Evolutionary conservation across 2,888 invertebrate species (phyloP).

Genomic region (Tanypteryx hageni): DNA sequence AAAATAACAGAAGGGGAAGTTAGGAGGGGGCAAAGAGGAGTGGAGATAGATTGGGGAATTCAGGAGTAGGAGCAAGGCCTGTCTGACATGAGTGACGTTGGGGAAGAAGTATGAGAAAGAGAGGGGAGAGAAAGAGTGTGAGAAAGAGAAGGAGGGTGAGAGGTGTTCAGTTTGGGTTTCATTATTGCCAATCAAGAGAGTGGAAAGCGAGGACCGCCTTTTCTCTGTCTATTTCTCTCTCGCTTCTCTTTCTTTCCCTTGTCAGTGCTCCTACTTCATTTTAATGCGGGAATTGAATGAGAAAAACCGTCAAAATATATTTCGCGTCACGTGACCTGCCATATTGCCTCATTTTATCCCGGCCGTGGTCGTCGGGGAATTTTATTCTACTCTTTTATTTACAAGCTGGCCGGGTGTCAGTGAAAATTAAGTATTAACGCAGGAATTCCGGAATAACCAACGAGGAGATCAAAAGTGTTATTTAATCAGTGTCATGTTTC

Average conservation of each 20-base stretch:
- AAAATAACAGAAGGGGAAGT: neutral
- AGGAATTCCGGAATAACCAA: conserved; percentile 10
- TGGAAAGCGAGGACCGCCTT: neutral
- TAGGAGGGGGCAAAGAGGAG: neutral
- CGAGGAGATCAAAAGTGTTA: conserved; percentile 11
- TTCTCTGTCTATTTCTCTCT: neutral
- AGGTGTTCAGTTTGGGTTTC: conserved; percentile 48
- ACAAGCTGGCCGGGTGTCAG: conserved; percentile 18
- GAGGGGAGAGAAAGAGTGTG: neutral
- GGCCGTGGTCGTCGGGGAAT: neutral
- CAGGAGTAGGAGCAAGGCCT: neutral
- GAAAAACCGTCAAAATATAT: conserved; percentile 40
- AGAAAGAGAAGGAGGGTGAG: neutral
- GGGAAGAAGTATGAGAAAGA: conserved; percentile 1
- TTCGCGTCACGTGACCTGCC: conserved; percentile 39
- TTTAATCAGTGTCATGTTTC: conserved; percentile 27
- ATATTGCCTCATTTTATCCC: neutral
- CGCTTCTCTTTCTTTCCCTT: neutral
- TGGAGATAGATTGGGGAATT: too few relatives aligned
- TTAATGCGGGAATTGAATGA: conserved; percentile 30
- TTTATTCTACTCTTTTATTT: neutral
- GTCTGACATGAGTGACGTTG: conserved; percentile 19
- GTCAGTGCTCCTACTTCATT: conserved; percentile 15
- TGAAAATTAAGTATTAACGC: conserved; percentile 27
- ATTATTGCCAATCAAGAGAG: conserved; percentile 49